phyloP scores from a whole-genome alignment of 2,113 vertebrate species.

The Poeciliopsis turrubarensis region DNA sequence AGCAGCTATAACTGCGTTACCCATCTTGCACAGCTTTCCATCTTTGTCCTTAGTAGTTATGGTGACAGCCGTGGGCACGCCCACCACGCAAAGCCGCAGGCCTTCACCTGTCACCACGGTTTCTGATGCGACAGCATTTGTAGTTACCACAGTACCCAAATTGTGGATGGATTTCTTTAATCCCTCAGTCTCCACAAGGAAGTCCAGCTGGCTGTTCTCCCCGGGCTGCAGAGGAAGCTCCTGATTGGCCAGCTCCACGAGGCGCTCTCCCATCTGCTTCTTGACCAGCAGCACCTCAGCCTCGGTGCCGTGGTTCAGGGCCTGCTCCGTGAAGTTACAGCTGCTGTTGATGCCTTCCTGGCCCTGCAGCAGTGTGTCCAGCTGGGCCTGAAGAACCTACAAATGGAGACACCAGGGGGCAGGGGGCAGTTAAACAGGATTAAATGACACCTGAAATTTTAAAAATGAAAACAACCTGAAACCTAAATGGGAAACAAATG shows the following conservation, averaged over 20 bases:
- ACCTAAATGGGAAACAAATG: not conserved
- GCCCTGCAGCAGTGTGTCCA: constrained; percentile 90
- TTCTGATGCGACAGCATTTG: constrained; percentile 91
- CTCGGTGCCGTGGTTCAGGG: constrained; percentile 91
- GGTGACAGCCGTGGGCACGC: constrained; percentile 89
- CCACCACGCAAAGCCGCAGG: constrained; percentile 89
- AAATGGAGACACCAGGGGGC: constrained; percentile 36
- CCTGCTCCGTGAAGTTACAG: constrained; percentile 93
- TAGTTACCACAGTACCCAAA: constrained; percentile 92
- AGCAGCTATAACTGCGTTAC: constrained; percentile 89
- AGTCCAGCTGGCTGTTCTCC: constrained; percentile 94
- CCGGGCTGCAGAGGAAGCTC: constrained; percentile 90
- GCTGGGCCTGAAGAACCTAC: constrained; percentile 93
- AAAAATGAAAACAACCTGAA: not conserved
- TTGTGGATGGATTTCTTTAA: constrained; percentile 97
- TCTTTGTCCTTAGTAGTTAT: constrained; percentile 97
- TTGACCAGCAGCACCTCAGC: constrained; percentile 95
- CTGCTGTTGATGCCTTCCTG: constrained; percentile 94
- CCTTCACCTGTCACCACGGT: constrained; percentile 94
- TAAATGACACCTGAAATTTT: not conserved
- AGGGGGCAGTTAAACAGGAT: not conserved
- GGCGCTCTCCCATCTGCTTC: constrained; percentile 96
- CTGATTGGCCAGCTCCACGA: constrained; percentile 85
- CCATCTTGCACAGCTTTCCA: constrained; percentile 93
- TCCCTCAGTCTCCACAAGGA: constrained; percentile 92